Conservation (phyloP, 2,888 invertebrate species). For the Drosophila limbata region DNA sequence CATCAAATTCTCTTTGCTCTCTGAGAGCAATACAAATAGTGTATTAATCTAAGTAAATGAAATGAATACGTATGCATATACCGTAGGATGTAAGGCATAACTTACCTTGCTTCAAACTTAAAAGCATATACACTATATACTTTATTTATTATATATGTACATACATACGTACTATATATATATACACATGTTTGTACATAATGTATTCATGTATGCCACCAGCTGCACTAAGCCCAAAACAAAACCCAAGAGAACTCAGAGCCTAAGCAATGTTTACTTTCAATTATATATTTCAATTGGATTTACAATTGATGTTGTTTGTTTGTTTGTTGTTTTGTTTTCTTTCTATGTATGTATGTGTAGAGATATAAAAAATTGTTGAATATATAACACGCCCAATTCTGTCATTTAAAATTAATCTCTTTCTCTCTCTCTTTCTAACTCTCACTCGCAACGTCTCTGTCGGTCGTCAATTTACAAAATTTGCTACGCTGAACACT, state of each 20-base stretch:
- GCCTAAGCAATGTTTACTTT: conserved; percentile 38
- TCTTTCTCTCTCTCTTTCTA: conserved; percentile 27
- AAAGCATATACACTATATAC: conserved; percentile 57
- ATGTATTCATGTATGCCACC: conserved; percentile 38
- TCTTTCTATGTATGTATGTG: conserved; percentile 23
- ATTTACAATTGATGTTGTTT: conserved; percentile 51
- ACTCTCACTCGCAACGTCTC: conserved; percentile 15
- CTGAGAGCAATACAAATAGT: conserved; percentile 17
- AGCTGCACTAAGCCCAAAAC: conserved; percentile 45
- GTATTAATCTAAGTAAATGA: conserved; percentile 15
- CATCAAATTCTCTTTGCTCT: conserved; percentile 6
- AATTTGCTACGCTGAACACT: conserved; percentile 57
- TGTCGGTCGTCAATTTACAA: conserved; percentile 33
- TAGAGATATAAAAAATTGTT: conserved; percentile 53
- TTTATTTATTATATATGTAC: conserved; percentile 15
- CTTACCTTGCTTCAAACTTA: conserved; percentile 61
- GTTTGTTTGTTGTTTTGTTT: conserved; percentile 8
- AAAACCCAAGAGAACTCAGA: conserved; percentile 18
- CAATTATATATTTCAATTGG: conserved; percentile 47
- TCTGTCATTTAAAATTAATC: conserved; percentile 40
- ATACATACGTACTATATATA: conserved; percentile 12
- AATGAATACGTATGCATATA: conserved; percentile 48
- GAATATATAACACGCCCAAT: conserved; percentile 52
- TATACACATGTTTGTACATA: conserved; percentile 23
- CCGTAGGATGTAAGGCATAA: conserved; percentile 48